phyloP scores from a whole-genome alignment of 2,888 invertebrate species.

The Apamea crenata region DNA sequence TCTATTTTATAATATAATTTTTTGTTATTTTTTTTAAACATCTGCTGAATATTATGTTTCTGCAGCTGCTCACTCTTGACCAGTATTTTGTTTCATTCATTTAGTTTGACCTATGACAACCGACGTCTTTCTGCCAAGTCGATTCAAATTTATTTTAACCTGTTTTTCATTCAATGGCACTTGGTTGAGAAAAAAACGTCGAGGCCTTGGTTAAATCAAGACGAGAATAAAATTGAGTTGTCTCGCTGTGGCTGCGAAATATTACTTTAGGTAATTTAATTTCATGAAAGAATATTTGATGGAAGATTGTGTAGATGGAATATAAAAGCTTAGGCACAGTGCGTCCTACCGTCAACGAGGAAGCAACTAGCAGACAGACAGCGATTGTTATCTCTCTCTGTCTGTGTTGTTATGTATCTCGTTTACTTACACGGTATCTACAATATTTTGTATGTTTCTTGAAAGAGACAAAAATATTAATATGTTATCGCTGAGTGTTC shows the following conservation, averaged over 20 bases:
- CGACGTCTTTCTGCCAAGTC: slow-evolving; percentile 14
- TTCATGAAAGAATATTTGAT: not conserved
- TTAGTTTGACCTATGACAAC: slow-evolving; percentile 29
- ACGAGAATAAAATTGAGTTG: slow-evolving; percentile 7
- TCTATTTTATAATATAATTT: not conserved
- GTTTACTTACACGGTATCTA: too few relatives aligned
- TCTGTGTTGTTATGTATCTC: too few relatives aligned
- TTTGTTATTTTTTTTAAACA: not conserved
- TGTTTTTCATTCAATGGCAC: slow-evolving; percentile 17
- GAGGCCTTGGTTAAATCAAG: not conserved
- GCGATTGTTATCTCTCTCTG: too few relatives aligned
- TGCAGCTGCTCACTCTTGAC: not conserved
- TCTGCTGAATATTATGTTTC: not conserved
- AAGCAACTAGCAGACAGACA: not conserved
- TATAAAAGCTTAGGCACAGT: not conserved
- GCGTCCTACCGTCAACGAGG: not conserved
- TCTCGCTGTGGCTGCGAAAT: not conserved
- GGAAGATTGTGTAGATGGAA: not conserved
- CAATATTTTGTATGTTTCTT: not conserved
- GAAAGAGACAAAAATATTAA: not conserved
- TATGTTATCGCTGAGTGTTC: not conserved
- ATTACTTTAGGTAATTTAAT: slow-evolving; percentile 7
- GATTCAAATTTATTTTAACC: slow-evolving; percentile 33
- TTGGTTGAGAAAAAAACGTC: not conserved
- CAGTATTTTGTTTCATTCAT: slow-evolving; percentile 20